Evolutionary conservation across 2,888 invertebrate genomes (phyloP), one percentile per base, ranked within the genome.

Genomic region (Stenoptilia bipunctidactyla): DNA sequence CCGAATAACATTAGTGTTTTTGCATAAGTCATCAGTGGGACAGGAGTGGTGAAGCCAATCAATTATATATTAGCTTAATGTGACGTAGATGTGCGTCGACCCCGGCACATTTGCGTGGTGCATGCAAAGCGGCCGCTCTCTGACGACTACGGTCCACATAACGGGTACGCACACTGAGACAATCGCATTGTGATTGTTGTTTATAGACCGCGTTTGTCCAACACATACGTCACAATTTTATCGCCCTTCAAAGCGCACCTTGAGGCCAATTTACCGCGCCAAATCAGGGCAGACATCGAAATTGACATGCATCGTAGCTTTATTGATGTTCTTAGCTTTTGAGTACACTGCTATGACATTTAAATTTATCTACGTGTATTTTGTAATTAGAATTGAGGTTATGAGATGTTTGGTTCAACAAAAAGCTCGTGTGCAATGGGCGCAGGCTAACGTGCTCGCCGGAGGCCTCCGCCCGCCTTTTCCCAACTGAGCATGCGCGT

Each of bases 41-140:
- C 70, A 74, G 68, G 67, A 70, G 66, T 67, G 57, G 61, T 64
- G 71, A 72, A 70, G 55, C 71, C 76, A 79, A 80, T 82, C 77
- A 79, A 80, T 76, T 80, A 73, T 71, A 69, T 80, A 82, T 83
- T 82, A 82, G 73, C 73, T 72, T 80, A 77, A 80, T 79, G 75
- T 69, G 62, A 69, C 66, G 68, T 57, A 67, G 74, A 77, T 72
- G 67, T 30, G 63, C 56, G 58, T 51, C 55, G 56, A 57, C 63
- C 56, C 55, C 56, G 53, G 56, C 58, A 58, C 62, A 69, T 73
- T 73, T 73, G 68, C 68, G 70, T 65, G 62, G 65, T 67, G 53
- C 56, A 56, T 55, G 56, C 59, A 60, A 61, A 62, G 51, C 56
- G 51, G 20, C n/a, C n/a, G 20, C 20, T 8, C 20, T 20, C 20